Base-by-base conservation (phyloP, 2,797 vertebrate species). In the Brotula barbata region DNA sequence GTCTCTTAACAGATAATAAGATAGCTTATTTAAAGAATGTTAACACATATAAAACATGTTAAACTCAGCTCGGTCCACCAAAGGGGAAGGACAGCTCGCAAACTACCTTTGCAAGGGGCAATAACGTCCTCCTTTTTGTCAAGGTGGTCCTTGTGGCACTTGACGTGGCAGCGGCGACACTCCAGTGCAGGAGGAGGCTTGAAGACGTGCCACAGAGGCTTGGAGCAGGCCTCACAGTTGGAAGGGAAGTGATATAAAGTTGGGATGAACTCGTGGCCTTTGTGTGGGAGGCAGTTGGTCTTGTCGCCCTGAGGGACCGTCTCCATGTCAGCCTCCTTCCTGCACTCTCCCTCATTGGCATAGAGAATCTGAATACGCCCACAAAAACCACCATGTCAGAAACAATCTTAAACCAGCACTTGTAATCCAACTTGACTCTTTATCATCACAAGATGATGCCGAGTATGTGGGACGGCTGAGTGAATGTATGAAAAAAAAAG, bases 61-160 rank as follows among this genome's bases (percentile, higher is more conserved):
- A n/a, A n/a, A n/a, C 21, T 36, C n/a, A 40, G 2, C 28, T 7
- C 6, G 8, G 34, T 50, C 5, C 5, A 1, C 19, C 11, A 28
- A 9, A n/a, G n/a, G 1, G 14, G 17, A 1, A 1, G 7, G 17
- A 28, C 3, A 13, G 25, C 12, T 10, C 6, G 23, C 6, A 23
- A 7, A 3, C 57, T 84, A 99, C 97, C 95, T 98, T 99, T 99
- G 91, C 97, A 99, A 31, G 96, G 96, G 55, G 94, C 91, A 68
- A 99, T 99, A 85, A 99, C 91, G 6, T 99, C 97, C 84, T 99
- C 97, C 85, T 98, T 98, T 89, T 94, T 96, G 92, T 99, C 97
- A 69, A 98, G 89, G 86, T 99, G 97, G 90, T 99, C 97, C 85
- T 93, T 95, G 86, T 99, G 97, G 94, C 97, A 99, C 91, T 99